A percentile compares a stretch with the other conserved stretches of the same genome.
phyloP scores from a whole-genome alignment of 2,797 vertebrate genomes.

The Rhabdomys pumilio region DNA sequence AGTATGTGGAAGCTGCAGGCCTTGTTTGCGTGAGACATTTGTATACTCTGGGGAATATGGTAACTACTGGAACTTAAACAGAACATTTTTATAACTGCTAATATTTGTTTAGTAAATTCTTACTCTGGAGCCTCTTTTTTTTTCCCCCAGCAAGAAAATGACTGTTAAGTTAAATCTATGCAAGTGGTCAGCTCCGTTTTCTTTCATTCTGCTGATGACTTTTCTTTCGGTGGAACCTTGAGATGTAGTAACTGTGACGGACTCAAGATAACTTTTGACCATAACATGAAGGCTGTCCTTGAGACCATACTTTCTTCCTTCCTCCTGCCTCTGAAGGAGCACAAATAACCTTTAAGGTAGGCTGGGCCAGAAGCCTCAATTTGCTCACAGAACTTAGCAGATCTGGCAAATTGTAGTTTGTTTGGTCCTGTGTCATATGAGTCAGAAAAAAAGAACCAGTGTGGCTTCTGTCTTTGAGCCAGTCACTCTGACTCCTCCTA shows the following conservation, averaged over 20 bases:
- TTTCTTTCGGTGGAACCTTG: neutral
- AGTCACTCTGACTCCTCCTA: too few species aligned
- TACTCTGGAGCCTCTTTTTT: neutral
- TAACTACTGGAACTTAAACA: neutral
- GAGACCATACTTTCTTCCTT: neutral
- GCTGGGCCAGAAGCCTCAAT: neutral
- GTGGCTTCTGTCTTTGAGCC: neutral
- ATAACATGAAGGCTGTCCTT: too few species aligned
- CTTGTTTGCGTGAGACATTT: neutral
- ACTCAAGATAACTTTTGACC: neutral
- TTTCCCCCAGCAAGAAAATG: neutral
- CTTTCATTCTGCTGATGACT: neutral
- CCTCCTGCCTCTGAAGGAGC: neutral
- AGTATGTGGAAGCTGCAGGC: neutral
- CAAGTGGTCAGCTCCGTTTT: neutral
- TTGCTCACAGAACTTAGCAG: neutral
- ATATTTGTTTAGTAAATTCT: neutral
- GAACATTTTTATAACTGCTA: neutral
- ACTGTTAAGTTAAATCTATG: neutral
- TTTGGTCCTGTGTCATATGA: neutral
- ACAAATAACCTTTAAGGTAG: neutral
- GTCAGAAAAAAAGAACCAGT: neutral
- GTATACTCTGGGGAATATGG: neutral
- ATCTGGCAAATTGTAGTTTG: neutral
- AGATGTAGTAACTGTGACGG: neutral